Base-by-base conservation (phyloP, 2,113 vertebrate genomes). In the Agelaius phoeniceus region DNA sequence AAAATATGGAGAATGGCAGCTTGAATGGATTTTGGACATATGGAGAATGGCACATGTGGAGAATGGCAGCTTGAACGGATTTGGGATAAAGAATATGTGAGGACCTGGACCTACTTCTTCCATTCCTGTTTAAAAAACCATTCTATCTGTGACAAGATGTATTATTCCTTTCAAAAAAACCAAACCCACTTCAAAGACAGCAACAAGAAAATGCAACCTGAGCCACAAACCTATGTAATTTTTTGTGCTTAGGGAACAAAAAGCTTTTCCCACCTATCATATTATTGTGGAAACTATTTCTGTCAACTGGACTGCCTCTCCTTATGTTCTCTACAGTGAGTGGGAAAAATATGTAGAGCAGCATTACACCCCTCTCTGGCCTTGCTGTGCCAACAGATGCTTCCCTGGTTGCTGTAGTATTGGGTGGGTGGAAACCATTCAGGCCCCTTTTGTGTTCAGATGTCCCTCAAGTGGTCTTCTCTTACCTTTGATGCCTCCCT, bases 1-100 rank as follows among this genome's bases (percentile, higher is more conserved):
- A 73, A 69, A 76, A 69, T 31, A 26, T 3, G 3, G 28, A 33
- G 9, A 62, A 10, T 12, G 3, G 17, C 28, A 57, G 4, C 13
- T 49, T 84, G 13, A 52, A 18, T 0, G 1, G 5, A 15, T 72
- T 33, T 41, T 13, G 21, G n/a, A 30, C 0, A 0, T 54, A 20
- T 72, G 31, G 19, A 54, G 9, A 61, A 10, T 11, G 2, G 41
- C 14, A 26, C 0, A 0, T 44, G 20, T 75, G 31, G 19, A 54
- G 9, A 61, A 10, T 12, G 3, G 17, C 26, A 61, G 4, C 13
- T 49, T 84, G 13, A 52, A 19, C 0, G 1, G 5, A 13, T 73
- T 35, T 43, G 15, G 21, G 39, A 30, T 61, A 62, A 89, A 84
- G 23, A 67, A 6, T 37, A 23, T 41, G 12, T 69, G 33, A 82